Evolutionary conservation across 2,113 vertebrate species (phyloP).

Genomic region (Caracal caracal): DNA sequence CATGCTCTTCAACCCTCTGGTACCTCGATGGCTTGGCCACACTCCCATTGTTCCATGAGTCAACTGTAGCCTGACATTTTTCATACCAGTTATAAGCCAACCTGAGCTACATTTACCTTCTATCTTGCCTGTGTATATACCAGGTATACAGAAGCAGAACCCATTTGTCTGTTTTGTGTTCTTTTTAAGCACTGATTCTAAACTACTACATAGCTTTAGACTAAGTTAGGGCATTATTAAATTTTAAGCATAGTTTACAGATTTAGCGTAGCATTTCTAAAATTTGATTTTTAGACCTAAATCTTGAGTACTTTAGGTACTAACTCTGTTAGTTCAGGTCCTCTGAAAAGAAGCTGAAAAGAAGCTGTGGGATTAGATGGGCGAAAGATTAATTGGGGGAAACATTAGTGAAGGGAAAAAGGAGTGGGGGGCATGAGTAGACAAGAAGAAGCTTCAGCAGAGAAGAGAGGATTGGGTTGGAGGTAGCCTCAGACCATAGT

Average conservation of each 20-base stretch:
- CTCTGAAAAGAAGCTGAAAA: neutral
- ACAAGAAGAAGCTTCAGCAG: neutral
- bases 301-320: neutral
- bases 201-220: neutral
- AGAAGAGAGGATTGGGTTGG: neutral
- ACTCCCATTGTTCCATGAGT: neutral
- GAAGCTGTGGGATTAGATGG: neutral
- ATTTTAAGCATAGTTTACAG: neutral
- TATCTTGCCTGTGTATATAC: neutral
- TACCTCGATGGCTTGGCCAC: neutral
- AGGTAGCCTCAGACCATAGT: neutral
- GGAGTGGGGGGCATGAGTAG: fast-evolving
- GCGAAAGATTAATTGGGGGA: neutral
- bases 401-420: neutral
- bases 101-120: neutral
- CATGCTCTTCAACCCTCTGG: neutral
- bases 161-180: neutral
- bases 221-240: neutral
- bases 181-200: constrained; percentile 26
- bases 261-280: neutral
- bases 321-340: neutral
- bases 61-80: neutral
- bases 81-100: neutral
- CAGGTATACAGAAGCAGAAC: neutral
- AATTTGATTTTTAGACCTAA: neutral